Base-by-base conservation (phyloP, 1,140 invertebrate species). In the Protaetia brevitarsis region DNA sequence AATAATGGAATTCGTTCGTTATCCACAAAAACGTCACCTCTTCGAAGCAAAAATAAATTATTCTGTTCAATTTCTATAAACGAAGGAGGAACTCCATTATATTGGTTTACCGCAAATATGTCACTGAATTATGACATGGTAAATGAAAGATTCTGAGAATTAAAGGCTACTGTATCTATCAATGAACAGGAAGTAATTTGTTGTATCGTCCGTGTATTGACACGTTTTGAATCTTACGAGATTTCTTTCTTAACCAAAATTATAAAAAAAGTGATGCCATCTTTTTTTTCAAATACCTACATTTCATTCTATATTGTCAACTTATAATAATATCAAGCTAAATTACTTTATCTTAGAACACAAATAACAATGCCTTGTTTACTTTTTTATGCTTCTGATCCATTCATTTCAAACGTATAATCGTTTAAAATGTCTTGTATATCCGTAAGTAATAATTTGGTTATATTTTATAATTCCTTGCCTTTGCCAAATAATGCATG, bases 141-240 rank as follows among this genome's bases (percentile, higher is more conserved):
- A 51, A 51, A 51, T 51, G 41, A 51, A 51, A 23, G 41, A 51
- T 51, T 51, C 41, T 16, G 21, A 51, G 41, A 51, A 51, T 51
- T 51, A 51, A 51, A 51, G 41, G 41, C 19, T 51, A 51, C 41
- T 51, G 41, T 10, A 51, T 23, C 41, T 51, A 51, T 51, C 41
- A 51, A 51, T 51, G 41, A 51, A 19, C 41, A 51, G 41, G 41
- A 51, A 51, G 41, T 51, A 51, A 51, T 51, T 51, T 51, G 41
- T 51, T 51, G 26, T 51, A 51, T 23, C 41, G 41, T 51, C 8
- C 16, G 41, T 23, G 19, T 51, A 51, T 23, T 51, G 41, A 51
- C 41, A 51, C 41, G 41, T 51, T 51, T 51, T 19, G 41, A 51
- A 51, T 23, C 41, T 10, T 23, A 51, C 26, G 19, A 10, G 6